Evolutionary conservation across 2,113 vertebrate species (phyloP).

Genomic region (Nesogale talazaci): DNA sequence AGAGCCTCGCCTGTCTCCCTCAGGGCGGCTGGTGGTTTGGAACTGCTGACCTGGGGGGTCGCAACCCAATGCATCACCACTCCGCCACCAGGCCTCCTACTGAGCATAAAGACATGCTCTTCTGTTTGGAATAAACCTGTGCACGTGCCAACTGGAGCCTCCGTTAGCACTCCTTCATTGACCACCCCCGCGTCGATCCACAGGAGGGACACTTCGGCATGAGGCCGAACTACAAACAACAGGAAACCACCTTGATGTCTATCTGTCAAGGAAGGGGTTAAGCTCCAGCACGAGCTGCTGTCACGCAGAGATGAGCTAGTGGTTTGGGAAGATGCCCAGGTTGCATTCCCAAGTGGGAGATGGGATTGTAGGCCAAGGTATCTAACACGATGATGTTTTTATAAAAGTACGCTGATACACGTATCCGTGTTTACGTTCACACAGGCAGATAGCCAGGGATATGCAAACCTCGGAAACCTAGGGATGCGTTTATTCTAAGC

Average conservation of each 20-base stretch:
- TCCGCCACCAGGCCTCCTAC: no score
- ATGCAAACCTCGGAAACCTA: background rate
- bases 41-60: no score
- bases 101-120: no score
- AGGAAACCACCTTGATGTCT: no score
- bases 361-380: background rate
- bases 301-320: background rate
- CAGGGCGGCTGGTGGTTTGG: no score
- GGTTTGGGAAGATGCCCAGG: background rate
- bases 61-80: no score
- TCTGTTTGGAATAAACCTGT: no score
- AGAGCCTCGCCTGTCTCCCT: no score
- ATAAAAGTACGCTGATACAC: background rate
- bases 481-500: background rate
- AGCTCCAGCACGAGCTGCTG: background rate
- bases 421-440: background rate
- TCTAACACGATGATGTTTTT: slow-evolving; percentile 2
- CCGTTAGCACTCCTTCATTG: no score
- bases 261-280: background rate
- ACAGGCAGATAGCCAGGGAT: background rate
- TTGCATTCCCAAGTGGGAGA: background rate
- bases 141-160: no score
- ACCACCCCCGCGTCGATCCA: no score
- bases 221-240: no score
- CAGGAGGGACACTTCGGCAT: background rate